These are phyloP conservation scores for Anhinga rufa DNA, from an alignment of 2,113 vertebrate species.

Conservation along the genomic window DNA sequence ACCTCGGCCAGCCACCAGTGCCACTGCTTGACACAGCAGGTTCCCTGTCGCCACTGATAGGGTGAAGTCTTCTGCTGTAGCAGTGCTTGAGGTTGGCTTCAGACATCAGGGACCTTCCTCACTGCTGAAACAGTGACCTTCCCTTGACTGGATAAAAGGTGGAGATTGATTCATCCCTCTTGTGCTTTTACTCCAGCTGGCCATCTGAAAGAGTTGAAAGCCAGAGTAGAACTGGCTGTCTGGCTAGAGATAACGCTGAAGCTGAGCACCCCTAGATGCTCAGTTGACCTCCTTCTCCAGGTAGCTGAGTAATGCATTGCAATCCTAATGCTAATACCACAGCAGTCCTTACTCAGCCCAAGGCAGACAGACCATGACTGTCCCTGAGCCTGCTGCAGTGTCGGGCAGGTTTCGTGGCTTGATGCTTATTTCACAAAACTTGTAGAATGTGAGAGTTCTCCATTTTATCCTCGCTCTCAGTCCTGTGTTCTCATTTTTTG, in stretches of 20 bases:
- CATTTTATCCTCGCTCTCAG: constrained; percentile 1
- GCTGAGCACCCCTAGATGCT: background rate
- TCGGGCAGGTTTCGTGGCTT: background rate
- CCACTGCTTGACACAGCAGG: background rate
- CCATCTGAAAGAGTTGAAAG: background rate
- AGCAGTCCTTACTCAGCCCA: background rate
- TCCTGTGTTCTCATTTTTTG: background rate
- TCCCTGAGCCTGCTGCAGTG: background rate
- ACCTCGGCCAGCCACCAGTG: background rate
- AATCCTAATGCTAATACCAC: background rate
- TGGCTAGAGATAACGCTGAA: background rate
- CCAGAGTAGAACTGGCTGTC: background rate
- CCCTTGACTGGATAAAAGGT: background rate
- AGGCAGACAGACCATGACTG: background rate
- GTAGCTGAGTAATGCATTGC: background rate
- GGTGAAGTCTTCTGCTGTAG: background rate
- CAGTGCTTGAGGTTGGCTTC: background rate
- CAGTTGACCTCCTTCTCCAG: background rate
- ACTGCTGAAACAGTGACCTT: background rate
- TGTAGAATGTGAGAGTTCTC: background rate
- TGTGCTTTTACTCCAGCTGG: background rate
- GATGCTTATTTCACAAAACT: background rate
- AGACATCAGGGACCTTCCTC: background rate
- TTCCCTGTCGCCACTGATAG: background rate
- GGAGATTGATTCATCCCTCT: background rate